These are phyloP conservation scores for Noctua fimbriata DNA, from an alignment of 2,888 invertebrate genomes.

Conservation along the genomic window DNA sequence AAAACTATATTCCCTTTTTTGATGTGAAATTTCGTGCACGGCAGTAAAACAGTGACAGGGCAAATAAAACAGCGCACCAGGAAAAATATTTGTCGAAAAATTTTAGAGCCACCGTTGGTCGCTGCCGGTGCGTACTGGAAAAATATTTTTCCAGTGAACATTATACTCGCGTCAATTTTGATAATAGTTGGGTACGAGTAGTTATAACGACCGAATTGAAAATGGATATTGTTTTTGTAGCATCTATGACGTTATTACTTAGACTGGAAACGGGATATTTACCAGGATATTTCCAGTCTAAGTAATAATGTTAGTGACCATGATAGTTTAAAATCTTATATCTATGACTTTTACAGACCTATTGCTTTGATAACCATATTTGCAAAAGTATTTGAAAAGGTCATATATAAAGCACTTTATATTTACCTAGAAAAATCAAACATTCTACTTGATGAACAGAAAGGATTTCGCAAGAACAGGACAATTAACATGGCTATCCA, in stretches of 20 bases:
- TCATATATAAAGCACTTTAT: too few species aligned
- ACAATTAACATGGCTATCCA: too few species aligned
- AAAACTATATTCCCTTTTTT: conserved; percentile 59
- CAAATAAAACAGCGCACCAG: conserved; percentile 56
- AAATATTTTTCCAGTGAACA: conserved; percentile 46
- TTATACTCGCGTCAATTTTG: conserved; percentile 34
- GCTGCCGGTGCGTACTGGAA: conserved; percentile 26
- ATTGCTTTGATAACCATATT: too few species aligned
- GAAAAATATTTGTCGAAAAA: conserved; percentile 62
- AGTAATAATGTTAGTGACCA: too few species aligned
- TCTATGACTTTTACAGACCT: too few species aligned
- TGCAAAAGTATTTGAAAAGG: too few species aligned
- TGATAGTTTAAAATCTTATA: too few species aligned
- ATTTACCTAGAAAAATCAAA: too few species aligned
- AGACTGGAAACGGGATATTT: too few species aligned
- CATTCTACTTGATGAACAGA: too few species aligned
- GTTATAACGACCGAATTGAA: conserved; percentile 9
- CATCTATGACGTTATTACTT: background rate
- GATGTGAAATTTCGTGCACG: conserved; percentile 58
- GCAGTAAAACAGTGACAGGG: conserved; percentile 62
- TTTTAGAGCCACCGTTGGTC: conserved; percentile 23
- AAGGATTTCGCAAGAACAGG: too few species aligned
- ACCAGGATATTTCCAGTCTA: too few species aligned
- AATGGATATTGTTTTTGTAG: conserved; percentile 16
- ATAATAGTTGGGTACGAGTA: conserved; percentile 7